Conservation (phyloP, 2,888 invertebrate genomes). For the Himalopsyche anomala region DNA sequence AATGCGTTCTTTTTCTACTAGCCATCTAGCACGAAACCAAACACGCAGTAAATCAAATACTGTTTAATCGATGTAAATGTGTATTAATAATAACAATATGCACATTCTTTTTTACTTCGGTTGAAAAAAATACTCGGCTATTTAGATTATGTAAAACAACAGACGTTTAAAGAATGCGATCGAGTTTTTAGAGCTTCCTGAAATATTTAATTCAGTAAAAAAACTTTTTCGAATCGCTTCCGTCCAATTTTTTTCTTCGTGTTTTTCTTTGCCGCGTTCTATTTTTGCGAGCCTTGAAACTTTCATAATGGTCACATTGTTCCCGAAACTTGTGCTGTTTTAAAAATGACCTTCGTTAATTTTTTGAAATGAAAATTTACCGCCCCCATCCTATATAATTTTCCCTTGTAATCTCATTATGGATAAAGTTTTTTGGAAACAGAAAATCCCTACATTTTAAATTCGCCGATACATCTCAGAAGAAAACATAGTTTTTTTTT, state of each 20-base stretch:
- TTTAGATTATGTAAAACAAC: not conserved
- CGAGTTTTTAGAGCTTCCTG: not conserved
- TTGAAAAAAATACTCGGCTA: too few species aligned
- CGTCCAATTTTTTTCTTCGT: not conserved
- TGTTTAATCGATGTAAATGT: too few species aligned
- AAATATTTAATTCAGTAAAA: not conserved
- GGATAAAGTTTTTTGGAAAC: slow-evolving; percentile 10
- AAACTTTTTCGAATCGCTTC: slow-evolving; percentile 41
- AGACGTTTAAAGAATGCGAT: slow-evolving; percentile 34
- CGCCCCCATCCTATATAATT: slow-evolving; percentile 23
- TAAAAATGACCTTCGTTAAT: slow-evolving; percentile 40
- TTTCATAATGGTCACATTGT: slow-evolving; percentile 14
- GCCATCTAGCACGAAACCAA: too few species aligned
- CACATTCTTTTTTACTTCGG: too few species aligned
- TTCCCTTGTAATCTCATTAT: slow-evolving; percentile 13
- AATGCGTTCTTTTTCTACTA: too few species aligned
- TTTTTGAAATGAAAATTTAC: slow-evolving; percentile 39
- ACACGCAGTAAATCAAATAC: too few species aligned
- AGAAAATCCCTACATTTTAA: not conserved
- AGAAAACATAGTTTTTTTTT: not conserved
- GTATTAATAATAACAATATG: too few species aligned
- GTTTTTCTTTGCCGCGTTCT: slow-evolving; percentile 5
- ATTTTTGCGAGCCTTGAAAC: slow-evolving; percentile 33
- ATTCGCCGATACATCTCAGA: not conserved
- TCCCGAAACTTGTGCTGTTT: not conserved